Conservation (phyloP, 2,888 invertebrate genomes). For the Drosophila demipolita region DNA sequence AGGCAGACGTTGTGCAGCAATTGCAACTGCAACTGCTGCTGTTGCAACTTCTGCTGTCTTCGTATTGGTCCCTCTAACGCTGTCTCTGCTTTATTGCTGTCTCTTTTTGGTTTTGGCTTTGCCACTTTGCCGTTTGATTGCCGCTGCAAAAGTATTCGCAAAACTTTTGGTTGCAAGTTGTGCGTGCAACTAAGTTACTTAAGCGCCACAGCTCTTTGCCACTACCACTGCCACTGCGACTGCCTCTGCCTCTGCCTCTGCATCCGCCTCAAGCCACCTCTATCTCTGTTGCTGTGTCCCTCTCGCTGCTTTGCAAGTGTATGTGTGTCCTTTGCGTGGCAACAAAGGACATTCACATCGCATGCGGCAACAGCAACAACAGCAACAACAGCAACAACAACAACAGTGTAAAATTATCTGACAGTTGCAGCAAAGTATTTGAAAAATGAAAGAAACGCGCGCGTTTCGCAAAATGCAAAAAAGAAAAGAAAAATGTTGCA, state of each 20-base stretch:
- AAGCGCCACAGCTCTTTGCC: constrained; percentile 12
- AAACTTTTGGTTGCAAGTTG: constrained; percentile 60
- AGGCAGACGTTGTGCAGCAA: constrained; percentile 6
- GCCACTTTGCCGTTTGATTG: constrained; percentile 63
- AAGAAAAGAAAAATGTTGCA: constrained; percentile 4
- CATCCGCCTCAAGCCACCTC: background rate
- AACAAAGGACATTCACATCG: constrained; percentile 79
- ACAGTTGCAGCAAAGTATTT: constrained; percentile 77
- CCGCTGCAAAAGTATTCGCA: constrained; percentile 41
- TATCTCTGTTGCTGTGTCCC: background rate
- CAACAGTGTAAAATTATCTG: constrained; percentile 57
- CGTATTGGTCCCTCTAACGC: constrained; percentile 28
- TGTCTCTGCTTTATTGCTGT: background rate
- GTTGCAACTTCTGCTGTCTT: constrained; percentile 9
- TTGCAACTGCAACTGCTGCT: background rate
- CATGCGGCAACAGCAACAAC: constrained; percentile 47
- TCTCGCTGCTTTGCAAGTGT: constrained; percentile 15
- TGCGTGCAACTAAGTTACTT: constrained; percentile 64
- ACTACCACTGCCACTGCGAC: background rate
- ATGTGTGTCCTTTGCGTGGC: constrained; percentile 70
- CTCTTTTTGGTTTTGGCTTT: constrained; percentile 47
- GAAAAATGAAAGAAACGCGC: constrained; percentile 72
- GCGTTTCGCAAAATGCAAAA: constrained; percentile 27
- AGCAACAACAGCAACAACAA: constrained; percentile 31
- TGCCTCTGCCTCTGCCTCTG: constrained; percentile 3